phyloP scores from a whole-genome alignment of 2,113 vertebrate genomes.

The Murina feae region DNA sequence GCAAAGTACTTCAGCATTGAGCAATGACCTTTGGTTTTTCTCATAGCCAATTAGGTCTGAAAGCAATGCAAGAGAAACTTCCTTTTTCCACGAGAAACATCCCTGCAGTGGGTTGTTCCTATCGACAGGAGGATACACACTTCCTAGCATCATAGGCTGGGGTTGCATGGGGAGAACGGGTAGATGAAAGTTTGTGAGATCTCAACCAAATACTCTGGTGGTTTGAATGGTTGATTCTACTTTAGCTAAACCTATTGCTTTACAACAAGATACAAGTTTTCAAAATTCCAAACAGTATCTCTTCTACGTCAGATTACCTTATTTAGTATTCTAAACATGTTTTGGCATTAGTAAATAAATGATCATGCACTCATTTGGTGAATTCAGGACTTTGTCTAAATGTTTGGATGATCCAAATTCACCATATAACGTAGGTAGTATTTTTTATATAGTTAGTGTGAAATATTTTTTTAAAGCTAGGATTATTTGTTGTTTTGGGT shows the following conservation, averaged over 20 bases:
- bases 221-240: slow-evolving; percentile 11
- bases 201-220: background rate
- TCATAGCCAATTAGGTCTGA: slow-evolving; percentile 67
- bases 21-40: slow-evolving; percentile 71
- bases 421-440: background rate
- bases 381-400: slow-evolving; percentile 30
- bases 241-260: slow-evolving; percentile 28
- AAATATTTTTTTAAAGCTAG: background rate
- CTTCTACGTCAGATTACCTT: slow-evolving; percentile 13
- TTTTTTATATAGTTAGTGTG: background rate
- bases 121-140: slow-evolving; percentile 72
- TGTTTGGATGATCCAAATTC: slow-evolving; percentile 16
- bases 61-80: slow-evolving; percentile 73
- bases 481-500: slow-evolving; percentile 1
- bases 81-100: slow-evolving; percentile 77
- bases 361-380: background rate
- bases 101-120: slow-evolving; percentile 75
- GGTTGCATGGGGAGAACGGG: background rate
- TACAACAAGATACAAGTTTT: background rate
- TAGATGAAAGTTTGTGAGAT: background rate
- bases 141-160: background rate
- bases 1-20: slow-evolving; percentile 63
- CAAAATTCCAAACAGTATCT: background rate
- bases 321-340: slow-evolving; percentile 17
- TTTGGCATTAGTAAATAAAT: slow-evolving; percentile 12